These are phyloP conservation scores for Dendrolimus kikuchii DNA, from an alignment of 1,140 invertebrate genomes.

Conservation along the genomic window DNA sequence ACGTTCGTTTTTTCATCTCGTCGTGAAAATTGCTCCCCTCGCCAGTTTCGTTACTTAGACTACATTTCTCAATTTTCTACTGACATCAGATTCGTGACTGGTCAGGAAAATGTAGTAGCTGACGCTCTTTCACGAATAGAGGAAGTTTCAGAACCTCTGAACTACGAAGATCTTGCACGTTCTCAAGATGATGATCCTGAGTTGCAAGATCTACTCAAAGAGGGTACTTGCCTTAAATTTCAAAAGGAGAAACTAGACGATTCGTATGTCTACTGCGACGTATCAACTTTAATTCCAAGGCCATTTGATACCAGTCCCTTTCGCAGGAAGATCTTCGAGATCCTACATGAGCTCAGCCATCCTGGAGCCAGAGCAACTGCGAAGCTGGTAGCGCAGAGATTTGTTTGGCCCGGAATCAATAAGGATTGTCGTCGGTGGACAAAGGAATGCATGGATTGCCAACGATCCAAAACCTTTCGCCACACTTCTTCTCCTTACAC, in stretches of 20 bases:
- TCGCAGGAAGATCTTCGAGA: not conserved
- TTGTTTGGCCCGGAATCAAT: conserved; percentile 47
- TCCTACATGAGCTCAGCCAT: conserved; percentile 10
- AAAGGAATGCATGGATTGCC: conserved; percentile 28
- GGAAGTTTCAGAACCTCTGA: not conserved
- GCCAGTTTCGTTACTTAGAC: too few relatives aligned
- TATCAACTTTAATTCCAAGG: not conserved
- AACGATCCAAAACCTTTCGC: conserved; percentile 11
- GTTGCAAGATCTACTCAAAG: not conserved
- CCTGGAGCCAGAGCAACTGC: conserved; percentile 20
- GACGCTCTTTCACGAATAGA: not conserved
- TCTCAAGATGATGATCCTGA: not conserved
- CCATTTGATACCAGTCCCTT: not conserved
- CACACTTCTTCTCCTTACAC: conserved; percentile 4
- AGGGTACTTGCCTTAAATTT: not conserved
- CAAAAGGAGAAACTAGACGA: not conserved
- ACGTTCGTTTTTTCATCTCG: not conserved
- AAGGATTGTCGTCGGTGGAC: conserved; percentile 30
- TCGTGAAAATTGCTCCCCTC: not conserved
- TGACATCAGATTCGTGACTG: not conserved
- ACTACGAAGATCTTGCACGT: not conserved
- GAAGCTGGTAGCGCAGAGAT: conserved; percentile 29
- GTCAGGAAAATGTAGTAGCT: not conserved
- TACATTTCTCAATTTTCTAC: not conserved
- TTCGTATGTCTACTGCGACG: conserved; percentile 2